phyloP scores from a whole-genome alignment of 2,113 vertebrate species.

The Lampris megalopsis region DNA sequence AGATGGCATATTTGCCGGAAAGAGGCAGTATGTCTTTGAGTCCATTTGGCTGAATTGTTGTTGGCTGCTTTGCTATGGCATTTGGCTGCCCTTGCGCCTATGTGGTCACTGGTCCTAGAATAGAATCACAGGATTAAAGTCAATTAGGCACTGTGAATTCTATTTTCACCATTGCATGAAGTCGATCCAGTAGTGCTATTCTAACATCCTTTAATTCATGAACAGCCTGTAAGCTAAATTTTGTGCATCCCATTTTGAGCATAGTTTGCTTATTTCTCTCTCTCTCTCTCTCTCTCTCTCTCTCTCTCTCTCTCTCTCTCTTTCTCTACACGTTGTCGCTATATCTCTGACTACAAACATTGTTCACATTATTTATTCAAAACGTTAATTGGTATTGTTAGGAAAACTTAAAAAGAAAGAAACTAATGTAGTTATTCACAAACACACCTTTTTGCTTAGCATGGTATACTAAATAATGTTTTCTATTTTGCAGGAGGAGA shows the following conservation, averaged over 20 bases:
- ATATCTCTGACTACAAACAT: no score
- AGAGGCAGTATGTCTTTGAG: slow-evolving; percentile 8
- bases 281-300: no score
- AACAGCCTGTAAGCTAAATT: not conserved
- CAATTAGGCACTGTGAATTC: slow-evolving; percentile 30
- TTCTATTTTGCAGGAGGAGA: slow-evolving; percentile 89
- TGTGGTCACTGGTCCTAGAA: slow-evolving; percentile 30
- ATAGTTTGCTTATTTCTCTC: not conserved
- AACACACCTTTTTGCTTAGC: not conserved
- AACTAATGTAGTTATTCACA: no score
- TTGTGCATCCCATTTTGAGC: not conserved
- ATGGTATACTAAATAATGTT: not conserved
- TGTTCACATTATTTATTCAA: not conserved
- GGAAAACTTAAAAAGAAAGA: not conserved
- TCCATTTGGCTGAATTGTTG: slow-evolving; percentile 23
- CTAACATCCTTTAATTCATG: slow-evolving; percentile 45
- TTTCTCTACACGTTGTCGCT: no score
- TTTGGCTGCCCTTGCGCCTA: slow-evolving; percentile 43
- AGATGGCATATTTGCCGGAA: slow-evolving; percentile 19
- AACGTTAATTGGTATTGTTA: not conserved
- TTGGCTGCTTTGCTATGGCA: slow-evolving; percentile 34
- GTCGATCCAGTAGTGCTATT: slow-evolving; percentile 41
- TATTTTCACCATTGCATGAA: slow-evolving; percentile 41
- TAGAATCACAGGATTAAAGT: slow-evolving; percentile 29
- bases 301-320: no score